phyloP scores from a whole-genome alignment of 2,797 vertebrate species.

The Leucoraja ocellata region DNA sequence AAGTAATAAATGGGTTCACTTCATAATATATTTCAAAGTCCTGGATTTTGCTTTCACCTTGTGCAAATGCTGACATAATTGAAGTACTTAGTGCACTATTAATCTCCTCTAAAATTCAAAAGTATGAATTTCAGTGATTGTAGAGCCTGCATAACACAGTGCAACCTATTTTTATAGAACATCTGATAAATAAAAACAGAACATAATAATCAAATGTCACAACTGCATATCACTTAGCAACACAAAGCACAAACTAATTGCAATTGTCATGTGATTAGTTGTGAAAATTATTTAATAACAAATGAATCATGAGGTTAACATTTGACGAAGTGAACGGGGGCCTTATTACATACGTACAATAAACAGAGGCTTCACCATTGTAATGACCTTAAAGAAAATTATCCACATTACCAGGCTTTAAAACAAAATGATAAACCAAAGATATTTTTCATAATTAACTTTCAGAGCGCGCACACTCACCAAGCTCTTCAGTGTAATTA shows the following conservation, averaged over 20 bases:
- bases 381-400: constrained; percentile 21
- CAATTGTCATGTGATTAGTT: not conserved
- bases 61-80: constrained; percentile 21
- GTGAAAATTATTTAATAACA: not conserved
- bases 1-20: constrained; percentile 16
- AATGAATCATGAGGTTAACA: constrained; percentile 10
- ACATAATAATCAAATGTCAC: not conserved
- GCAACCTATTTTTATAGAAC: constrained; percentile 30
- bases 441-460: not conserved
- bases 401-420: not conserved
- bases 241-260: not conserved
- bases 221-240: not conserved
- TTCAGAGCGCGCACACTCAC: not conserved
- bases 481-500: not conserved
- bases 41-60: constrained; percentile 6
- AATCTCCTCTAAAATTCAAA: constrained; percentile 31
- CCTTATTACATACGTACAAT: not conserved
- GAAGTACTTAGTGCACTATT: constrained; percentile 34
- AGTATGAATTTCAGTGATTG: constrained; percentile 23
- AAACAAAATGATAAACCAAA: not conserved
- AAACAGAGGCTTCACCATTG: not conserved
- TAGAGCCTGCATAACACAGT: constrained; percentile 31
- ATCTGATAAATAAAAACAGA: constrained; percentile 30
- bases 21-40: constrained; percentile 29
- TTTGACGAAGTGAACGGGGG: not conserved